Evolutionary conservation across 2,888 invertebrate genomes (phyloP).

Genomic region (Hyles lineata): DNA sequence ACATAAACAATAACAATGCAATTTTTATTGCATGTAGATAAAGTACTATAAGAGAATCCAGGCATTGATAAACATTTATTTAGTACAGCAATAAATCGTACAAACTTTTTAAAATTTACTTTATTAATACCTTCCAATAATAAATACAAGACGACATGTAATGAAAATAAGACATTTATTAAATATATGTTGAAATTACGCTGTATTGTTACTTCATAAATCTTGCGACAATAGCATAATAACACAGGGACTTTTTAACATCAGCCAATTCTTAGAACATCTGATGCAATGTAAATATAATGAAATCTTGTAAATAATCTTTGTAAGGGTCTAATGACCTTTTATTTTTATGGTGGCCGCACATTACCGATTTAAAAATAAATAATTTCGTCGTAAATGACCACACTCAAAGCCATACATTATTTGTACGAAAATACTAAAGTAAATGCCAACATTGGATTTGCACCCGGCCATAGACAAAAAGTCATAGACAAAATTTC

Average conservation of each 20-base stretch:
- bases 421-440: neutral
- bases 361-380: neutral
- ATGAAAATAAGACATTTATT: neutral
- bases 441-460: neutral
- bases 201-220: no score
- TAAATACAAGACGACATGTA: neutral
- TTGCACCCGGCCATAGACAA: neutral
- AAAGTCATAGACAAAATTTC: neutral
- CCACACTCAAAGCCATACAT: neutral
- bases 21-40: no score
- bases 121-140: no score
- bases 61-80: no score
- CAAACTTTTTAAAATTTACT: no score
- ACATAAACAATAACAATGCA: no score
- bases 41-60: no score
- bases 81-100: no score
- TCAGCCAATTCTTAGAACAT: conserved; percentile 7
- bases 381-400: neutral
- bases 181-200: neutral
- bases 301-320: neutral
- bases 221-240: neutral
- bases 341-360: neutral
- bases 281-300: neutral
- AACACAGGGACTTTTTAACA: conserved; percentile 7
- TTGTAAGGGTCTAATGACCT: neutral